A percentile compares a stretch with the other conserved stretches of the same genome.
Conservation (phyloP, 2,888 invertebrate species). For the Tipula vernalis region DNA sequence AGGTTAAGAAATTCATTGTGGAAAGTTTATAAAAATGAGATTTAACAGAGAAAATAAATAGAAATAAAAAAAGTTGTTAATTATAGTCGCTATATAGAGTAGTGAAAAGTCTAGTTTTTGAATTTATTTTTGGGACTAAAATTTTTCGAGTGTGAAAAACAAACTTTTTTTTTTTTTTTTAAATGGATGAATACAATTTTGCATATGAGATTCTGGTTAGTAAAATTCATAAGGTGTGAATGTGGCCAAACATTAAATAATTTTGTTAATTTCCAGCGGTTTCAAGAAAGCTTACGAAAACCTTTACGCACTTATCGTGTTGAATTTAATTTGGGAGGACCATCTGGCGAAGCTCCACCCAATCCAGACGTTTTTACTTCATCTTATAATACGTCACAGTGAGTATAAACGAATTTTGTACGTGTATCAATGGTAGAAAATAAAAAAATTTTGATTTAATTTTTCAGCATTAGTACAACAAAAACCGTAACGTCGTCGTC, state of each 20-base stretch:
- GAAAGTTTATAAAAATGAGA: neutral
- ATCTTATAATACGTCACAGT: slow-evolving; percentile 35
- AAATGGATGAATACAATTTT: slow-evolving; percentile 45
- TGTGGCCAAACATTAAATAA: slow-evolving; percentile 15
- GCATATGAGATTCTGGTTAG: slow-evolving; percentile 54
- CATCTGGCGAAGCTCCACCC: slow-evolving; percentile 24
- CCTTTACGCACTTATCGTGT: slow-evolving; percentile 36
- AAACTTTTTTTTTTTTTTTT: neutral
- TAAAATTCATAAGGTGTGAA: slow-evolving; percentile 17
- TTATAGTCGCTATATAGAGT: neutral
- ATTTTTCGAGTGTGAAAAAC: neutral
- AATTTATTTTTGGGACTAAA: neutral
- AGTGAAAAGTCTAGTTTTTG: neutral
- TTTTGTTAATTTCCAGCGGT: slow-evolving; percentile 25
- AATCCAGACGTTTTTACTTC: slow-evolving; percentile 29
- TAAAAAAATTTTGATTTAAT: slow-evolving; percentile 8
- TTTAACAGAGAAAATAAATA: neutral
- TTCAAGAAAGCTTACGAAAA: slow-evolving; percentile 36
- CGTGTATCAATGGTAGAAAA: neutral
- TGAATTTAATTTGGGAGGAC: slow-evolving; percentile 27
- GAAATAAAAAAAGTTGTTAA: neutral
- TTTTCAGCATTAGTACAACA: slow-evolving; percentile 43
- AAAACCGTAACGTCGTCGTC: slow-evolving; percentile 42
- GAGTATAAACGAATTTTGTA: slow-evolving; percentile 21
- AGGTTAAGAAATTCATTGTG: neutral